These are phyloP conservation scores for Pegoplata infirma DNA, from an alignment of 2,888 invertebrate species.

Conservation along the genomic window DNA sequence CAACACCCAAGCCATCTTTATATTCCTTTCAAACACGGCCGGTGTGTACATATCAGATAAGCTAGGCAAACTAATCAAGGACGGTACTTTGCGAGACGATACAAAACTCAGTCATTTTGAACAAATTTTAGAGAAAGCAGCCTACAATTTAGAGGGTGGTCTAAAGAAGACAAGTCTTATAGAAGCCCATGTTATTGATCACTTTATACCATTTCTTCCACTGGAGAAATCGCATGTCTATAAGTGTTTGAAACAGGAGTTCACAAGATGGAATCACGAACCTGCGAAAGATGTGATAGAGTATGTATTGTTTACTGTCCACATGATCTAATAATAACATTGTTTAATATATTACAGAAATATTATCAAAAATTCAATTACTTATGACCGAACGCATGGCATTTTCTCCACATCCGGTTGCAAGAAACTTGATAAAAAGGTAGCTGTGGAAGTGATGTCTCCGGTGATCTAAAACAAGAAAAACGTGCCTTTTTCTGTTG, in stretches of 20 bases:
- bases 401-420: slow-evolving; percentile 93
- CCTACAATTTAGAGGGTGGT: slow-evolving; percentile 88
- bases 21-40: slow-evolving; percentile 96
- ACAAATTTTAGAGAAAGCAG: slow-evolving; percentile 82
- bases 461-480: too few relatives aligned
- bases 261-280: slow-evolving; percentile 76
- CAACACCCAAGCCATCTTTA: slow-evolving; percentile 88
- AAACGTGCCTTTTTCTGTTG: too few relatives aligned
- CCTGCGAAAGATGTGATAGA: slow-evolving; percentile 63
- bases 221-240: slow-evolving; percentile 90
- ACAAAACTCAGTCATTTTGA: slow-evolving; percentile 86
- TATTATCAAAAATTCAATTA: slow-evolving; percentile 81
- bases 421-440: slow-evolving; percentile 91
- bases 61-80: slow-evolving; percentile 76
- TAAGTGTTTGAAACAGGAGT: slow-evolving; percentile 86
- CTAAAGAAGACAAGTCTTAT: slow-evolving; percentile 90
- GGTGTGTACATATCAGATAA: slow-evolving; percentile 78
- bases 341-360: slow-evolving; percentile 62
- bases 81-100: slow-evolving; percentile 81
- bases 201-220: slow-evolving; percentile 96
- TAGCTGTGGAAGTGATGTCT: slow-evolving; percentile 78
- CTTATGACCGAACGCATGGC: slow-evolving; percentile 81
- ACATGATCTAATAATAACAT: background rate
- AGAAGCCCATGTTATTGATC: slow-evolving; percentile 91
- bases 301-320: slow-evolving; percentile 63